These are phyloP conservation scores for Arctia plantaginis DNA, from an alignment of 2,888 invertebrate species.

Conservation along the genomic window DNA sequence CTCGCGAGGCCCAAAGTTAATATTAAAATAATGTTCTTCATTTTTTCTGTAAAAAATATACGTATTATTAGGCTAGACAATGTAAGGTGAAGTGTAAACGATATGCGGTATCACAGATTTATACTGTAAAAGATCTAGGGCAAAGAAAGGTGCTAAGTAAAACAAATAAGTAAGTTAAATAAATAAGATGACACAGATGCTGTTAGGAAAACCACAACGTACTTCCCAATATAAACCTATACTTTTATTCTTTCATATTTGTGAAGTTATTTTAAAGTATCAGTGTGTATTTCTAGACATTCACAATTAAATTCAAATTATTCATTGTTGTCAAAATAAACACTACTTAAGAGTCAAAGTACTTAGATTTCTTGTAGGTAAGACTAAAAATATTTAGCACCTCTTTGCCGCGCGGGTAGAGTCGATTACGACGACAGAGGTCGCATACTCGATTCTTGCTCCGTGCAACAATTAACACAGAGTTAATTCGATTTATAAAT, in stretches of 20 bases:
- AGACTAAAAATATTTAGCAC: neutral
- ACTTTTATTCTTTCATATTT: neutral
- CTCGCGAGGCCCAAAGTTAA: conserved; percentile 62
- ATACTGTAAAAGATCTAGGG: conserved; percentile 70
- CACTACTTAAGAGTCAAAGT: neutral
- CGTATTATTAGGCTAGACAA: conserved; percentile 24
- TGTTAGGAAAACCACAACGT: conserved; percentile 17
- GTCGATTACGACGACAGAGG: neutral
- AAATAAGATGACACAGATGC: conserved; percentile 42
- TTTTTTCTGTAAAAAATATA: conserved; percentile 71
- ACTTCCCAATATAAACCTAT: conserved; percentile 13
- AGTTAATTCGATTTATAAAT: neutral
- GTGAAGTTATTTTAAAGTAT: neutral
- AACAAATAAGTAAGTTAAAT: conserved; percentile 57
- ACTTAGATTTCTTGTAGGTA: no score
- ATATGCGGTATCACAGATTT: conserved; percentile 55
- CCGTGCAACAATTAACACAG: neutral
- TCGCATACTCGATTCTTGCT: neutral
- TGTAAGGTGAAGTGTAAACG: conserved; percentile 37
- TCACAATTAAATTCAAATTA: no score
- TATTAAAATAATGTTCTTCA: conserved; percentile 66
- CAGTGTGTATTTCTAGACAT: neutral
- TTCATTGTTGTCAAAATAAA: no score
- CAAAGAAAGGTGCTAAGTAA: conserved; percentile 73
- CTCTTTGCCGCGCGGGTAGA: neutral